These are phyloP conservation scores for Himalopsyche anomala DNA, from an alignment of 2,888 invertebrate genomes.

Conservation along the genomic window DNA sequence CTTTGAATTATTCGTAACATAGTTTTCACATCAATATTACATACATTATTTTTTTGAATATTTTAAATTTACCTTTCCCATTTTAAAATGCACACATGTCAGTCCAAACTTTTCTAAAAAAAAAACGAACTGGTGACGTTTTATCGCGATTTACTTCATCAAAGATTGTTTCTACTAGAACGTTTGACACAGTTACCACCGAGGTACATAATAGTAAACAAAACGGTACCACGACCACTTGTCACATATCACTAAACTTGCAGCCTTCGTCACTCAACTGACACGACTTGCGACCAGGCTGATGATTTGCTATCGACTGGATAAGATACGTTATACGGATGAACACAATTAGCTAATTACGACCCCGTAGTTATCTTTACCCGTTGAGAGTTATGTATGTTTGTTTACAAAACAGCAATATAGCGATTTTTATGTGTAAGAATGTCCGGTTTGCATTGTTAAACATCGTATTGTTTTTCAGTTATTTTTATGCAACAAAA, in stretches of 20 bases:
- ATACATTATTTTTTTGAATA: no score
- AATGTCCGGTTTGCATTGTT: no score
- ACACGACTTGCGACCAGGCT: neutral
- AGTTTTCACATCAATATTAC: no score
- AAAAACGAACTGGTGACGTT: neutral
- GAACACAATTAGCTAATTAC: neutral
- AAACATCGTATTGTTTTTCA: no score
- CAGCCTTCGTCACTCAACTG: neutral
- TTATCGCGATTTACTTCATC: neutral
- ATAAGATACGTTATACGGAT: neutral
- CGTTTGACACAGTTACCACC: slow-evolving; percentile 1
- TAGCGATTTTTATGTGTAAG: no score
- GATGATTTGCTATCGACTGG: neutral
- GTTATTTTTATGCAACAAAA: no score
- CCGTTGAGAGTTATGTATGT: no score
- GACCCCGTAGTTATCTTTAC: neutral
- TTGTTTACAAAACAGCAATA: no score
- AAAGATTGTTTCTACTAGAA: neutral
- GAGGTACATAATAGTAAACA: neutral
- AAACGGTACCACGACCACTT: neutral
- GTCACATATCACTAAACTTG: neutral
- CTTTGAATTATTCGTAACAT: no score
- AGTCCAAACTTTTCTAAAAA: neutral
- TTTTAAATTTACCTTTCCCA: neutral
- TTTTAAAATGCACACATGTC: neutral